phyloP scores from a whole-genome alignment of 64 coral and sea anemone species.

The Catalaphyllia jardinei region DNA sequence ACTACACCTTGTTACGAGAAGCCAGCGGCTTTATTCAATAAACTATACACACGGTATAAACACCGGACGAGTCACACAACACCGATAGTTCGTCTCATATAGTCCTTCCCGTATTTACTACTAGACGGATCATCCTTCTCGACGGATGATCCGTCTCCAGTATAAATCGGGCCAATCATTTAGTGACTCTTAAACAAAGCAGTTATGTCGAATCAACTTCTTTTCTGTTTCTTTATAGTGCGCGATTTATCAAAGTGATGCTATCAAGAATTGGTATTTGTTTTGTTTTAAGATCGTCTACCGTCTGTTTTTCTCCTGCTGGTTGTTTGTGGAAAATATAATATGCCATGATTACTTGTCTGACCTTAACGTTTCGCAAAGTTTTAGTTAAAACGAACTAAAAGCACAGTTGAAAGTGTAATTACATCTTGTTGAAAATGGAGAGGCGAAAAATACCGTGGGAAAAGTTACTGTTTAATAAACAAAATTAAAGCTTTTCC shows the following conservation, averaged over 20 bases:
- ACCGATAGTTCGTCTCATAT: no score
- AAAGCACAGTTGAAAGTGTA: not conserved
- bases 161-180: no score
- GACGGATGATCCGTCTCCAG: no score
- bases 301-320: not conserved
- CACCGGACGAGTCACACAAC: no score
- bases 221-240: no score
- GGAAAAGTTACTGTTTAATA: constrained; percentile 51
- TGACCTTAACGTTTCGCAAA: not conserved
- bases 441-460: not conserved
- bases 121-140: no score
- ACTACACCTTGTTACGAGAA: no score
- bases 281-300: not conserved
- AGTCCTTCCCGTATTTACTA: no score
- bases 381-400: not conserved
- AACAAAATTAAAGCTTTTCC: constrained; percentile 27
- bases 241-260: not conserved
- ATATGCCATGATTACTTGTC: no score
- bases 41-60: no score
- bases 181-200: not conserved
- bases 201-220: not conserved
- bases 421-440: not conserved
- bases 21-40: no score
- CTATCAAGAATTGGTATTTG: not conserved
- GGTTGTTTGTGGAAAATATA: not conserved